Base-by-base conservation (phyloP, 2,797 vertebrate species). In the Pangasius sanitwongsei region DNA sequence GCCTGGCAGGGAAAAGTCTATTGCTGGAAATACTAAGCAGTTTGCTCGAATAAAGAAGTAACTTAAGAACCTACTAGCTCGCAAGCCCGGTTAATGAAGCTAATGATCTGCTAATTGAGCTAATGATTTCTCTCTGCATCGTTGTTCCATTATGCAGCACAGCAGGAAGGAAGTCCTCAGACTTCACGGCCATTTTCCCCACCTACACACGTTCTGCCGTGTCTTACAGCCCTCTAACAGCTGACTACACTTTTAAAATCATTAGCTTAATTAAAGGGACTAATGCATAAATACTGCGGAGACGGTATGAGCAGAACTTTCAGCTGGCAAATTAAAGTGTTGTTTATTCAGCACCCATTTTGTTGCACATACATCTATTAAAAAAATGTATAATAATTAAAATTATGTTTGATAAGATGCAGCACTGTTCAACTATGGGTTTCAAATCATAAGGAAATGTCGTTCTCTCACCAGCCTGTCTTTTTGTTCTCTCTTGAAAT, bases 11-110 rank as follows among this genome's bases (percentile, higher is more conserved):
- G 6, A 28, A 48, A 83, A n/a, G 59, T 13, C 2, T 25, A 31
- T 9, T 6, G 15, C n/a, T 61, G 23, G 31, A 44, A 65, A 83
- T 65, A 25, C 41, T 16, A 31, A n/a, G 61, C 16, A 20, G 6
- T 84, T 84, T 84, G 41, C 28, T 67, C 25, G 6, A 48, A 84
- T 84, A n/a, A 83, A 67, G 82, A 67, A 83, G 61, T 20, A 83
- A 67, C 37, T 83, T 41, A 50, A 67, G 41, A 65, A 83, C 15
- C 37, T 20, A 84, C 11, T 67, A n/a, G 28, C 25, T 31, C 7
- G 1, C 61, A 67, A 31, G 28, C 25, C 61, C 34, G 4, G 59
- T 44, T 44, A 83, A 83, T 83, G 57, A 63, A 44, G 81, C 59
- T 83, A 83, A 83, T 59, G 81, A 83, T 9, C 34, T 9, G 81